phyloP scores from a whole-genome alignment of 1,140 invertebrate genomes.

The Calephelis virginiensis region DNA sequence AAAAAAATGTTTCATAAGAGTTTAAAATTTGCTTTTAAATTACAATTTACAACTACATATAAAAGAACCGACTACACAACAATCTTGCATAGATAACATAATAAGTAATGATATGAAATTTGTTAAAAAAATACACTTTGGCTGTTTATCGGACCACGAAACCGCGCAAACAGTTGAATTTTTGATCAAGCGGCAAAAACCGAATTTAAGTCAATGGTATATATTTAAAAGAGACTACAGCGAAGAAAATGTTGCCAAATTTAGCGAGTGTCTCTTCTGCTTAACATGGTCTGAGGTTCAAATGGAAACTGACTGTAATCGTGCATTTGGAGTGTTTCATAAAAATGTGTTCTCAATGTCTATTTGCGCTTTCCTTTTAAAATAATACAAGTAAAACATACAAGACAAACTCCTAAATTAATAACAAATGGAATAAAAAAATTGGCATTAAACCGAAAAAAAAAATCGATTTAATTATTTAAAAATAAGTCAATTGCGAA shows the following conservation, averaged over 20 bases:
- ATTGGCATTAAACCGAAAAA: too few species aligned
- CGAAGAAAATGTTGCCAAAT: neutral
- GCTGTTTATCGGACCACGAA: too few species aligned
- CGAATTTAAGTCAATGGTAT: neutral
- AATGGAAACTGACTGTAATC: neutral
- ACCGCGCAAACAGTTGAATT: neutral
- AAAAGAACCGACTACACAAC: too few species aligned
- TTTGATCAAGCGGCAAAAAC: neutral
- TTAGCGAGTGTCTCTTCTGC: neutral
- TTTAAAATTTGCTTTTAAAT: too few species aligned
- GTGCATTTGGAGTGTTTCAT: neutral
- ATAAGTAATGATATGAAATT: too few species aligned
- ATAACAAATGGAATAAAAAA: neutral
- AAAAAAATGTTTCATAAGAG: too few species aligned
- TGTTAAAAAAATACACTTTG: too few species aligned
- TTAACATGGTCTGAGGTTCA: neutral
- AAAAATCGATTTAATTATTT: too few species aligned
- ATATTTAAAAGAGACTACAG: neutral
- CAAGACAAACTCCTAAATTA: neutral
- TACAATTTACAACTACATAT: too few species aligned
- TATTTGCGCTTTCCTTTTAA: neutral
- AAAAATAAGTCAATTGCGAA: too few species aligned
- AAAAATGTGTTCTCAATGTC: too few species aligned
- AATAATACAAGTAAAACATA: neutral
- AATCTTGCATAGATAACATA: too few species aligned